These are phyloP conservation scores for Drosophila watanabei DNA, from an alignment of 1,140 invertebrate species.

Conservation along the genomic window DNA sequence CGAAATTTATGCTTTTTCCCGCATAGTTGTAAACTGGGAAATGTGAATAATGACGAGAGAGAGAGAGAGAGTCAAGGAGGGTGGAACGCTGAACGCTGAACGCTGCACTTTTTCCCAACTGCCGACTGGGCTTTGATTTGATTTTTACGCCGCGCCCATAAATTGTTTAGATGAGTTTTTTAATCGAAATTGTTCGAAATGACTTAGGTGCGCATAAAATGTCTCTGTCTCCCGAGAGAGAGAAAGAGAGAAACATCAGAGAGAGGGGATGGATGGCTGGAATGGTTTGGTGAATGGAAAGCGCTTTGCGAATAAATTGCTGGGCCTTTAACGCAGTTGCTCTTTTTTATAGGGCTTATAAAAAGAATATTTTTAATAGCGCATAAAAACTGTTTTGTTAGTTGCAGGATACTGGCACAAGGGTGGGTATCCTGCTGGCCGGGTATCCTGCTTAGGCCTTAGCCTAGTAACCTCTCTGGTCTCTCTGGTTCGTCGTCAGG, in stretches of 20 bases:
- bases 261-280: not conserved
- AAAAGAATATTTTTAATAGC: conserved; percentile 84
- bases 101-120: conserved; percentile 78
- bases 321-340: conserved; percentile 43
- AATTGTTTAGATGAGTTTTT: conserved; percentile 86
- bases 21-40: conserved; percentile 85
- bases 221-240: conserved; percentile 60
- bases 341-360: conserved; percentile 82
- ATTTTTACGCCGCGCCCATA: conserved; percentile 84
- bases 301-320: conserved; percentile 68
- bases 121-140: conserved; percentile 76
- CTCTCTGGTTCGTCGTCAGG: conserved; percentile 1
- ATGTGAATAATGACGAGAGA: conserved; percentile 62
- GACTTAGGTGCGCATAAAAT: conserved; percentile 85
- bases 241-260: too few relatives aligned
- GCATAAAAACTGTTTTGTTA: conserved; percentile 83
- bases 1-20: conserved; percentile 80
- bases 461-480: conserved; percentile 11
- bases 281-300: conserved; percentile 30
- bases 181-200: conserved; percentile 85
- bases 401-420: conserved; percentile 25
- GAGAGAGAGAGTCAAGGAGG: not conserved
- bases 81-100: conserved; percentile 52
- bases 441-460: conserved; percentile 9
- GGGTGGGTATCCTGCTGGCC: not conserved